Base-by-base conservation (phyloP, 92 coral and sea anemone species). In the Paramuricea clavata region DNA sequence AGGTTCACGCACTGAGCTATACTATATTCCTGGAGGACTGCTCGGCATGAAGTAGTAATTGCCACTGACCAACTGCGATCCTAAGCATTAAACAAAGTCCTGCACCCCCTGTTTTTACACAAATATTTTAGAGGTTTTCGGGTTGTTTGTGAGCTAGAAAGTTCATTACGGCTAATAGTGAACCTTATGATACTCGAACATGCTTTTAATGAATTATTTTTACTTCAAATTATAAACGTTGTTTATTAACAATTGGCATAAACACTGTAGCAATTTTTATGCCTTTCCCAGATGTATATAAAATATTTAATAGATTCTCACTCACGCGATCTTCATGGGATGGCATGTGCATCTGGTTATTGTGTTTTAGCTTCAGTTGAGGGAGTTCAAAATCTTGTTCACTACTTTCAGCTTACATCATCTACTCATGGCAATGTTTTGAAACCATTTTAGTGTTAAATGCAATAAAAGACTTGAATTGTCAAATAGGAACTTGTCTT, bases 181-280 rank as follows among this genome's bases (percentile, higher is more conserved):
- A 41, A 32, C 81, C 81, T 8, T 44, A 44, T 76, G 11, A 76
- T 54, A 76, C 81, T 76, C 0, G 5, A 76, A 76, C 81, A 76
- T 76, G 57, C 81, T 39, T 74, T 74, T 74, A 52, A 74, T 74
- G 54, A 74, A 74, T 36, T 77, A 77, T 77, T 77, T 77, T 6
- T 77, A 44, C 27, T 77, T 35, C 67, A 12, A 77, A 50, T 47
- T 76, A 44, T 47, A 76, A 44, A 47, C 23, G 50, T 16, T 27
- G 13, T 76, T 76, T 76, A 12, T 54, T 76, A 30, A 76, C 81
- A 33, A 43, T 76, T 41, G 61, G 49, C 16, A 3, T 31, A 44
- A 76, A 49, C 23, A 76, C 81, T 76, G 81, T 76, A 3, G 81
- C 81, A 41, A 31, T 76, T n/a, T 76, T 76, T 26, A 76, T 44